Conservation (phyloP, 2,888 invertebrate genomes). For the Rhorus exstirpatorius region DNA sequence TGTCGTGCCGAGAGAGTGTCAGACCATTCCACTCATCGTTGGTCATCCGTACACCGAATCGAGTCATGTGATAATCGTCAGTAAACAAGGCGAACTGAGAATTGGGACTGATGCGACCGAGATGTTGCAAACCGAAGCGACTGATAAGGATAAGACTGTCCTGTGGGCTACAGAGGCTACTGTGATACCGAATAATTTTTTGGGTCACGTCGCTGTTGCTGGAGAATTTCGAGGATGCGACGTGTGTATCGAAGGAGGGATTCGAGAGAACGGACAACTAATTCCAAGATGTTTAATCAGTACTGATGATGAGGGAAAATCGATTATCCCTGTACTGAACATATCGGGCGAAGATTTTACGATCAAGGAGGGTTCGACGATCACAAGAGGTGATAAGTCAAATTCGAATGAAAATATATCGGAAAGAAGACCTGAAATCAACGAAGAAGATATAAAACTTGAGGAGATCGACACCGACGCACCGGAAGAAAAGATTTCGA, state of each 20-base stretch:
- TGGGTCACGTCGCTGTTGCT: constrained; percentile 61
- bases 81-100: too few relatives aligned
- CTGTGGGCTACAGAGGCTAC: too few relatives aligned
- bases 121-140: too few relatives aligned
- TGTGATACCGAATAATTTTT: constrained; percentile 51
- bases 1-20: too few relatives aligned
- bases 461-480: constrained; percentile 45
- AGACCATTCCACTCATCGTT: too few relatives aligned
- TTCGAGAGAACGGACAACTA: constrained; percentile 56
- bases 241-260: constrained; percentile 67
- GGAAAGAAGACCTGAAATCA: constrained; percentile 12
- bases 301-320: constrained; percentile 57
- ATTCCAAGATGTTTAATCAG: constrained; percentile 65
- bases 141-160: too few relatives aligned
- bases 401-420: neutral
- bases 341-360: constrained; percentile 36
- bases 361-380: constrained; percentile 23
- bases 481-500: constrained; percentile 2
- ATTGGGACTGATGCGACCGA: too few relatives aligned
- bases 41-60: too few relatives aligned
- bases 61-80: too few relatives aligned
- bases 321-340: constrained; percentile 39
- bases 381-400: constrained; percentile 23
- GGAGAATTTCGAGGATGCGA: constrained; percentile 42
- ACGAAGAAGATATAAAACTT: constrained; percentile 5